phyloP scores from a whole-genome alignment of 2,113 vertebrate genomes.

The Beaufortia kweichowensis region DNA sequence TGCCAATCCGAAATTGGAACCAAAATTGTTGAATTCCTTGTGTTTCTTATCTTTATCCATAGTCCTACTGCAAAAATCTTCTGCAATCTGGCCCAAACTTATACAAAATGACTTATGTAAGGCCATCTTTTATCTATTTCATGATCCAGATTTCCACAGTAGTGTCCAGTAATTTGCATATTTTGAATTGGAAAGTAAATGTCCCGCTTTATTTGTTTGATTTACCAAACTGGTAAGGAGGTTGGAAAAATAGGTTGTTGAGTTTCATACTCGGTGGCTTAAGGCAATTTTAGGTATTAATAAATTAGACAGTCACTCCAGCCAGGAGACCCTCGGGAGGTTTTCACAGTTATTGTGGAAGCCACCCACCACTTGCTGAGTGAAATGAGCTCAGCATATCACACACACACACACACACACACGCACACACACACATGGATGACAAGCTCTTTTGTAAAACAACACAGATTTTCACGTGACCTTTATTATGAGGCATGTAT shows the following conservation, averaged over 20 bases:
- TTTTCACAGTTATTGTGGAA: conserved; percentile 41
- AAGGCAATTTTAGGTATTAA: conserved; percentile 5
- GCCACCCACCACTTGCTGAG: conserved; percentile 10
- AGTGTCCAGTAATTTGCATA: background rate
- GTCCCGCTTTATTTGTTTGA: conserved; percentile 4
- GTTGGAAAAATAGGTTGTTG: background rate
- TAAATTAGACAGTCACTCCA: background rate
- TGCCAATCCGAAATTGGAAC: too few species aligned
- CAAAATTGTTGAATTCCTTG: too few species aligned
- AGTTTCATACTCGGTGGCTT: background rate
- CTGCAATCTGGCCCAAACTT: background rate
- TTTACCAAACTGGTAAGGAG: conserved; percentile 1
- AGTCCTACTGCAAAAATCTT: background rate
- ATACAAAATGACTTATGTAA: background rate
- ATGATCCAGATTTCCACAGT: conserved; percentile 34
- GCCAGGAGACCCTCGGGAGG: conserved; percentile 35
- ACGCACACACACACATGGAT: conserved; percentile 10
- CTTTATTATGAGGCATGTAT: conserved; percentile 37
- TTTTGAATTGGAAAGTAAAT: conserved; percentile 16
- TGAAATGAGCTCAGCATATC: conserved; percentile 6
- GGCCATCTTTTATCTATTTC: conserved; percentile 8
- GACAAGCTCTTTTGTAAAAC: conserved; percentile 50
- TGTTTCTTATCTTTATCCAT: too few species aligned
- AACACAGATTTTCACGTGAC: conserved; percentile 12
- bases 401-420: conserved; percentile 26